Conservation (phyloP, 2,113 vertebrate genomes). For the Vimba vimba region DNA sequence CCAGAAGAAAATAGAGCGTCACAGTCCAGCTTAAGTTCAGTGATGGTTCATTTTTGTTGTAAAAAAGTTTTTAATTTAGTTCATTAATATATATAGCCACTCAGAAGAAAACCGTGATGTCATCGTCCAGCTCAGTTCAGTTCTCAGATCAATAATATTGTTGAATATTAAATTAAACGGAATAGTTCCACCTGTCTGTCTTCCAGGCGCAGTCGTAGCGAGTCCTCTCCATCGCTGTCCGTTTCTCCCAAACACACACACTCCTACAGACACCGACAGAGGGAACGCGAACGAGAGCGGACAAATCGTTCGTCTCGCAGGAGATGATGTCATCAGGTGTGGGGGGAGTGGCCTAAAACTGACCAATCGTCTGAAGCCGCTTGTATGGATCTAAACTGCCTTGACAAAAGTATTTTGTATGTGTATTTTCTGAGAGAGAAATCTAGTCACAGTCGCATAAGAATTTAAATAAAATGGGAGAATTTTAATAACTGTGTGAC, state of each 20-base stretch:
- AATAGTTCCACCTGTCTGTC: not conserved
- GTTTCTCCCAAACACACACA: not conserved
- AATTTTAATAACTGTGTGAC: not conserved
- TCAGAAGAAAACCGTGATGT: too few species aligned
- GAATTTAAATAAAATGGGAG: not conserved
- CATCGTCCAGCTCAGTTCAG: too few species aligned
- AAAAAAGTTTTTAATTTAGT: too few species aligned
- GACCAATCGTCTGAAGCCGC: not conserved
- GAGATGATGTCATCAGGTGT: slow-evolving; percentile 2
- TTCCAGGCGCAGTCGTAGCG: not conserved
- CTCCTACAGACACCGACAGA: not conserved
- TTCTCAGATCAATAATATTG: too few species aligned
- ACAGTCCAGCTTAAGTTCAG: too few species aligned
- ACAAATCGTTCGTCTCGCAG: not conserved
- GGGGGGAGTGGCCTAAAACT: not conserved
- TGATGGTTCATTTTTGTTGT: too few species aligned
- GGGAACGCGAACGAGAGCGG: not conserved
- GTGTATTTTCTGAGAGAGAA: not conserved
- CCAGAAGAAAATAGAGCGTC: too few species aligned
- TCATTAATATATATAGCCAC: too few species aligned
- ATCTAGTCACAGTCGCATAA: not conserved
- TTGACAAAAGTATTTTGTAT: not conserved
- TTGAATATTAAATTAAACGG: too few species aligned
- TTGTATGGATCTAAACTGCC: not conserved
- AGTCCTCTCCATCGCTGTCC: not conserved